A percentile compares a stretch with the other conserved stretches of the same genome.
phyloP scores from a whole-genome alignment of 2,797 vertebrate genomes.

The Falco cherrug region DNA sequence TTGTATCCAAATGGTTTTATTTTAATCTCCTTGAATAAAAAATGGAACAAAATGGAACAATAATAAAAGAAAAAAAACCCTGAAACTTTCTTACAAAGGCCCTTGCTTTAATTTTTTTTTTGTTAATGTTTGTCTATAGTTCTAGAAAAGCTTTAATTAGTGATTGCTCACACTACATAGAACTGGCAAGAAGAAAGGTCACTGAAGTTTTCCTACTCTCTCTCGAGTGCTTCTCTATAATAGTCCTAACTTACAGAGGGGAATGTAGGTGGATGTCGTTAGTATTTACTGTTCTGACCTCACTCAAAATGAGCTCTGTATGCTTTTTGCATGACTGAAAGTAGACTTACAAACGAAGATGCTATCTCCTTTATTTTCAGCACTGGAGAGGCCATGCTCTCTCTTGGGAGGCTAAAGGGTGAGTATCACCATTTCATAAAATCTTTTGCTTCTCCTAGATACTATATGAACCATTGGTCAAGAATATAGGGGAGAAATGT shows the following conservation, averaged over 20 bases:
- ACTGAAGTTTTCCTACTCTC: not conserved
- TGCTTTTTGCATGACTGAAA: not conserved
- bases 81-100: not conserved
- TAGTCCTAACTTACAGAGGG: not conserved
- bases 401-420: not conserved
- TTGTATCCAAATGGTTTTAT: not conserved
- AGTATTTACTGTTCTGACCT: constrained; percentile 6
- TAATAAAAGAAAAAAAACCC: not conserved
- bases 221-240: not conserved
- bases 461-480: not conserved
- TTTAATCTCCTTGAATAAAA: not conserved
- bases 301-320: not conserved
- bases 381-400: not conserved
- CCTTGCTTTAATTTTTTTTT: not conserved
- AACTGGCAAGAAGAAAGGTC: constrained; percentile 21
- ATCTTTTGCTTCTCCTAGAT: not conserved
- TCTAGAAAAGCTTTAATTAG: not conserved
- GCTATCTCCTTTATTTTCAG: not conserved
- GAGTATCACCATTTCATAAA: not conserved
- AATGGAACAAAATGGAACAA: not conserved
- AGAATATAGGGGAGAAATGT: not conserved
- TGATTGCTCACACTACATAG: not conserved
- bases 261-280: not conserved
- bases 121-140: not conserved
- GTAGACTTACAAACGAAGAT: not conserved